Evolutionary conservation across 2,888 invertebrate genomes (phyloP).

Genomic region (Lasioglossum calceatum): DNA sequence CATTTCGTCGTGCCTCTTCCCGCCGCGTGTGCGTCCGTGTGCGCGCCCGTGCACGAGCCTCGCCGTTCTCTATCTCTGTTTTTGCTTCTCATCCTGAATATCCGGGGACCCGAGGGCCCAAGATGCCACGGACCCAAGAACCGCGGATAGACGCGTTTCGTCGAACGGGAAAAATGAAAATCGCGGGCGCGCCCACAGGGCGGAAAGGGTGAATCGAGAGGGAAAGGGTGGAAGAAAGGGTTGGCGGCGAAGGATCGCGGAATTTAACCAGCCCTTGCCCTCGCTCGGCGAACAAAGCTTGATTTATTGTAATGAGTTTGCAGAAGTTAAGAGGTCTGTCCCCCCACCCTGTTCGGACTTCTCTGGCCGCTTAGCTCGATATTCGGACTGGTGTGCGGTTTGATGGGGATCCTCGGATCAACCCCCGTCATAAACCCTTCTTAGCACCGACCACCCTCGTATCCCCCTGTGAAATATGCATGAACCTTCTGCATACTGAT

Average conservation of each 20-base stretch:
- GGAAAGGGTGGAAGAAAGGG: constrained; percentile 72
- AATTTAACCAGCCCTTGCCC: constrained; percentile 80
- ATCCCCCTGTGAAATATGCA: constrained; percentile 82
- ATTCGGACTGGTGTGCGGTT: constrained; percentile 82
- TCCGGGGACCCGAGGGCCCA: background rate
- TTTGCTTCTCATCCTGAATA: background rate
- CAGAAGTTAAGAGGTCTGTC: constrained; percentile 83
- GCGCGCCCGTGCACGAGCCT: background rate
- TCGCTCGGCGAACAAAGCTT: constrained; percentile 84
- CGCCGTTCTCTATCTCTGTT: background rate
- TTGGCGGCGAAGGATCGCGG: constrained; percentile 77
- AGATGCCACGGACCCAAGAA: background rate
- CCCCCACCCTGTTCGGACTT: constrained; percentile 52
- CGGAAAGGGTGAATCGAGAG: background rate
- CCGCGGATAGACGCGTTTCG: background rate
- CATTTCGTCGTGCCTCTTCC: constrained; percentile 11
- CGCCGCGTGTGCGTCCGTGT: background rate
- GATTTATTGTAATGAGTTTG: constrained; percentile 85
- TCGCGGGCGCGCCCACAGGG: background rate
- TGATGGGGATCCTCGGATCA: constrained; percentile 84
- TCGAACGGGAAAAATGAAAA: background rate
- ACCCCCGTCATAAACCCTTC: constrained; percentile 84
- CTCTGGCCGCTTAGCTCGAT: constrained; percentile 77
- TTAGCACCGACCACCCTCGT: constrained; percentile 79
- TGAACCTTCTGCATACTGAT: constrained; percentile 83